Evolutionary conservation across 2,113 vertebrate species (phyloP), one percentile per base, ranked within the genome.

Genomic region (Turdus rufiventris): DNA sequence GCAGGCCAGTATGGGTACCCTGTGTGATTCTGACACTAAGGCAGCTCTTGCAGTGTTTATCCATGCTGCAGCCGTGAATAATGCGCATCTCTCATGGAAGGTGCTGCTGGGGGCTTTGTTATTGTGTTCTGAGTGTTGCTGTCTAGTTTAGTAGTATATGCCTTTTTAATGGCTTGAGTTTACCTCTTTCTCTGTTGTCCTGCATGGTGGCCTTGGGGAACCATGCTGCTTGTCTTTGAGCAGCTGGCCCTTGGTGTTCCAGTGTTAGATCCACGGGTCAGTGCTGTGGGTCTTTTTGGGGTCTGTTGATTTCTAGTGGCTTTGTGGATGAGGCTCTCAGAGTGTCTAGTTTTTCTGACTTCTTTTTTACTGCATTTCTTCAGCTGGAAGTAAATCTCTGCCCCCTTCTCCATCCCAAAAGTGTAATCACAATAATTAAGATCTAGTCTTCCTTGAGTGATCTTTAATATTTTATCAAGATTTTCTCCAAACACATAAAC

Each of bases 1-100:
- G 42, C 0, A 1, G 51, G 45, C 45, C n/a, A 8, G 0, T 12
- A 3, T 1, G 4, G 38, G 0, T 33, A 38, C 23, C 54, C 36
- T 36, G 18, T 5, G 12, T 18, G 51, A n/a, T 20, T 9, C n/a
- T 43, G 57, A 34, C 57, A 36, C 26, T 23, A 4, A 48, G 45
- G 53, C 36, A 74, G 48, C 42, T 80, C 61, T 68, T 54, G 60
- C 23, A 28, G 29, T 4, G 62, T 60, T 75, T 85, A 29, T 47
- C 23, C 10, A 0, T 21, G 24, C 45, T n/a, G 31, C 25, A 31
- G 38, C 11, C 31, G 36, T 23, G 16, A 48, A 8, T 45, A 81
- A 73, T 3, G 10, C 0, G 0, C 48, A 17, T 18, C 36, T 53
- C 56, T 40, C 24, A 8, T 5, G 1, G 63, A 66, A 34, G 38